These are phyloP conservation scores for Emys orbicularis DNA, from an alignment of 2,797 vertebrate species.

Conservation along the genomic window DNA sequence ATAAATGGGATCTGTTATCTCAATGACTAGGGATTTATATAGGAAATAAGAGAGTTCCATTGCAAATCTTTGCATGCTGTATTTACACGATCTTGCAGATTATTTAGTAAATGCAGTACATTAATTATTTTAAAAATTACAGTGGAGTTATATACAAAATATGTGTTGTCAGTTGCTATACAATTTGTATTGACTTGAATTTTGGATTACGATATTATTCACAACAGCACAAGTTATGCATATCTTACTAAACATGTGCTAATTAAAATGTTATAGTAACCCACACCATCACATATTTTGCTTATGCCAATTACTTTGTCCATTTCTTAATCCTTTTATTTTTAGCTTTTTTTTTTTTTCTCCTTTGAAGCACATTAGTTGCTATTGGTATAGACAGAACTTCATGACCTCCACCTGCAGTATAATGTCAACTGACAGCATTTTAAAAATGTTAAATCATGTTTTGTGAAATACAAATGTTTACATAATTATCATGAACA, in stretches of 20 bases:
- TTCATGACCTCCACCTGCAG: not conserved
- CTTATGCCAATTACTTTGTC: slow-evolving; percentile 50
- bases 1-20: not conserved
- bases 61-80: not conserved
- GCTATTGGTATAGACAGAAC: not conserved
- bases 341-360: slow-evolving; percentile 5
- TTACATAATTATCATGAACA: not conserved
- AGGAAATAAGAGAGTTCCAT: not conserved
- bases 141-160: not conserved
- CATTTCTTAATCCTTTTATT: slow-evolving; percentile 35
- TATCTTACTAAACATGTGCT: slow-evolving; percentile 35
- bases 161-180: not conserved
- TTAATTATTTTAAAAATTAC: not conserved
- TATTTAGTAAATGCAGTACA: not conserved
- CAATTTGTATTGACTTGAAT: slow-evolving; percentile 17
- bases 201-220: not conserved
- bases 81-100: not conserved
- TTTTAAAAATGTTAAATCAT: not conserved
- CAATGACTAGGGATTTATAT: not conserved
- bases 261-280: slow-evolving; percentile 31
- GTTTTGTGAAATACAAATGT: not conserved
- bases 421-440: not conserved
- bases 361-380: slow-evolving; percentile 6
- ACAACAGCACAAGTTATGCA: not conserved
- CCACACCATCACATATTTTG: slow-evolving; percentile 43